Base-by-base conservation (phyloP, 2,113 vertebrate species). In the Setophaga petechia region DNA sequence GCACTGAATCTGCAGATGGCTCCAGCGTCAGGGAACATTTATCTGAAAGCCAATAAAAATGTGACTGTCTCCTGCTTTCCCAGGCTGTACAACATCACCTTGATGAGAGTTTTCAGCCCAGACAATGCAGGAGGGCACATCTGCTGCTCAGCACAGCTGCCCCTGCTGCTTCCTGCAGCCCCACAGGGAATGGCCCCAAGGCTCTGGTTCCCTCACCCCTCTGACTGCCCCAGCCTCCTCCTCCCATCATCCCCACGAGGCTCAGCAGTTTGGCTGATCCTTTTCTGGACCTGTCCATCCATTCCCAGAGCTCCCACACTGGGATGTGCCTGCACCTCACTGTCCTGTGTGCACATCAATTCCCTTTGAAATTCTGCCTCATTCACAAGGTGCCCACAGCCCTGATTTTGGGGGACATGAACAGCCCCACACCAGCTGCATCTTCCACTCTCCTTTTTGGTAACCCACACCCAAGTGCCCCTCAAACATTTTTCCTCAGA, bases 51-150 rank as follows among this genome's bases (percentile, higher is more conserved):
- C 62, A 95, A 90, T 87, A 84, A 84, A 92, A 89, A 77, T 58
- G 84, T 93, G 94, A n/a, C 91, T 95, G 68, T 57, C 83, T 71
- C 27, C 71, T 65, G 66, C 75, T 90, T 69, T 90, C 89, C 89
- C 87, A 94, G 52, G 82, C 90, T 89, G 59, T 61, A 3, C 31
- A 83, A 73, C 54, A 20, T 71, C 79, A 81, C 59, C 61, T n/a
- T 54, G 90, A 75, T 66, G 94, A 66, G 75, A 77, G 85, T n/a
- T 88, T 31, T 39, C 85, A 92, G 87, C 73, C 39, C 79, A 81
- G 85, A 44, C 9, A 19, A 4, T 71, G 39, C 52, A 69, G 90
- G 71, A 86, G 73, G 28, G 23, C 68, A 69, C 75, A 65, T 20
- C 25, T 91, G 62, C 79, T 88, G 62, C 11, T 67, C 41, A 93